Base-by-base conservation (phyloP, 1,140 invertebrate genomes). In the Anadara kagoshimensis region DNA sequence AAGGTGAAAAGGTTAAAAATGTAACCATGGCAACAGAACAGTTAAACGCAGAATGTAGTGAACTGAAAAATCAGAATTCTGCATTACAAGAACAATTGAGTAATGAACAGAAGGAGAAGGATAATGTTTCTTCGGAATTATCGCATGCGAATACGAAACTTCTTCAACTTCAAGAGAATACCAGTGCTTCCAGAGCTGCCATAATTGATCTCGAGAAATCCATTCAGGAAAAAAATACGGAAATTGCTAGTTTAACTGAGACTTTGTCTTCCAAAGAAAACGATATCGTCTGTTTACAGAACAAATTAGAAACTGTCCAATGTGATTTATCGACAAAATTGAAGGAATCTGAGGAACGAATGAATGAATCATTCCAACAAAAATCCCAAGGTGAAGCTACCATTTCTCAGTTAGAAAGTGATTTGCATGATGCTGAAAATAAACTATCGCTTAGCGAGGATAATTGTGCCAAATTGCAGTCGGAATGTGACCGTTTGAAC, bases 101-200 rank as follows among this genome's bases (percentile, higher is more conserved):
- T 44, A 41, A 57, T 45, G 78, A 79, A 47, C 73, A 49, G 53
- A 41, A 51, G 16, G 79, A 79, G 47, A 85, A 85, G 56, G 83
- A 83, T 54, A 80, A 73, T 11, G 68, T 85, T 20, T 78, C 80
- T n/a, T 64, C 70, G 26, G 84, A 86, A 63, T 72, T 86, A 43
- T 70, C 78, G 61, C 73, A 80, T 47, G 83, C 83, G n/a, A 86
- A 86, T 54, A 86, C 84, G 0, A 80, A 83, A 49, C 69, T 86
- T 3, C 63, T 84, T 18, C 83, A 86, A 51, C 49, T 86, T 12
- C 75, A 86, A 51, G 83, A 84, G 62, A 78, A 67, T 12, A 73
- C 67, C 10, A 73, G 73, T 12, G 49, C 70, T 22, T 74, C 75
- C 24, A 76, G 76, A 59, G 75, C 77, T 16, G 84, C 82, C 18